A percentile compares a stretch with the other conserved stretches of the same genome.
Conservation (phyloP, 2,113 vertebrate species). For the Catagonus wagneri region DNA sequence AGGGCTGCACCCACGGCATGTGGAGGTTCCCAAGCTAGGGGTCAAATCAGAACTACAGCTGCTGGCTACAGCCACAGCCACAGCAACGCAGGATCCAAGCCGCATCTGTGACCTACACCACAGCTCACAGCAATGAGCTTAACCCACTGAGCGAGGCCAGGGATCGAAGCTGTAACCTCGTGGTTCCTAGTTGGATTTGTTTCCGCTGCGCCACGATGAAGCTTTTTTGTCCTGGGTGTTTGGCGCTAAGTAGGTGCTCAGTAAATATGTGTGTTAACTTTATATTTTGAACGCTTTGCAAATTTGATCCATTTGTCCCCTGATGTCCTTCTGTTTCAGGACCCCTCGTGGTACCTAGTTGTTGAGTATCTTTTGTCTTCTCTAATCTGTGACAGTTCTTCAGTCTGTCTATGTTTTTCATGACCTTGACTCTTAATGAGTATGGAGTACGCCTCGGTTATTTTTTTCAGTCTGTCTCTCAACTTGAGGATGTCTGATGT, state of each 20-base stretch:
- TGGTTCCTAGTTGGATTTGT: too few species aligned
- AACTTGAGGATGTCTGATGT: not conserved
- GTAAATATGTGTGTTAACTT: not conserved
- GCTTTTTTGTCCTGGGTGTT: not conserved
- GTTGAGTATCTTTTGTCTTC: not conserved
- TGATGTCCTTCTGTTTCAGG: not conserved
- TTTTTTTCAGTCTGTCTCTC: not conserved
- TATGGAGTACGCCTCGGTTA: not conserved
- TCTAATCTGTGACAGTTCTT: not conserved
- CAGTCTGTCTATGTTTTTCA: not conserved
- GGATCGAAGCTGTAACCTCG: too few species aligned
- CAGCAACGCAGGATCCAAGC: too few species aligned
- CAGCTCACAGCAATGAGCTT: too few species aligned
- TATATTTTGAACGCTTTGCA: not conserved
- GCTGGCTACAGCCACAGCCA: too few species aligned
- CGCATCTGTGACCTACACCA: too few species aligned
- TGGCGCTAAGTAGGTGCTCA: not conserved
- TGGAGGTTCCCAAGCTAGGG: too few species aligned
- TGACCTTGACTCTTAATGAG: not conserved
- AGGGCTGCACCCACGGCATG: too few species aligned
- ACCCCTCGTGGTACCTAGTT: not conserved
- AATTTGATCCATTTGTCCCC: not conserved
- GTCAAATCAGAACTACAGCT: too few species aligned
- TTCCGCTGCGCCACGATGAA: too few species aligned
- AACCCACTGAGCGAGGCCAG: too few species aligned